Base-by-base conservation (phyloP, 2,888 invertebrate species). In the Thelaira solivaga region DNA sequence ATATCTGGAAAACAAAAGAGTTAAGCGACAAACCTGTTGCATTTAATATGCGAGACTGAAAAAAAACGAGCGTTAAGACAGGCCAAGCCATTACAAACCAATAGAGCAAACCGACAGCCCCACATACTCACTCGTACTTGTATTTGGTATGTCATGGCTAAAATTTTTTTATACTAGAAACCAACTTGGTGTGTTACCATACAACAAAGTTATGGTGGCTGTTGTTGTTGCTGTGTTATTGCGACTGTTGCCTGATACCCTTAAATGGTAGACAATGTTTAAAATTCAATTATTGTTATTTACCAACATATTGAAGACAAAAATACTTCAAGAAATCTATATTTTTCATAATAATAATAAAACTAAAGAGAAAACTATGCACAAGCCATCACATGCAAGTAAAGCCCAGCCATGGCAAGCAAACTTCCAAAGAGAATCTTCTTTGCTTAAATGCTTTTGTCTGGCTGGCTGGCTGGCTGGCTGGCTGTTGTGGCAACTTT, bases 241-340 rank as follows among this genome's bases (percentile, higher is more conserved):
- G 51, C 57, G 57, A 41, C 51, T 29, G 24, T 43, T 55, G 24
- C 67, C 31, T 24, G 36, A 22, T 78, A 18, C 74, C n/a, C 74
- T 74, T 74, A 74, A 74, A 78, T 65, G 69, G 78, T 16, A 39
- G 64, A 74, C 74, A 74, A 78, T 78, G 78, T 78, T 78, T 71
- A 74, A 74, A 74, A 74, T 78, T 78, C 78, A 78, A 78, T 78
- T 78, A 78, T 78, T 74, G 74, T 78, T 78, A 78, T 74, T 78
- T 74, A 65, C 47, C 68, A 73, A 78, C 39, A 69, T 31, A 73
- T 39, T 47, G 61, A 39, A 51, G 49, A 57, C 22, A 57, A 76
- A 49, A 65, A 57, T 41, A 11, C 1, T 55, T 67, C 13, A 39
- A 36, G 39, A 59, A 29, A 55, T 55, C 31, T 39, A 55, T 72